Percentiles rank a stretch among this genome's conserved stretches.
These are phyloP conservation scores for Sceloporus tristichus DNA, from an alignment of 2,113 vertebrate genomes.

Conservation along the genomic window DNA sequence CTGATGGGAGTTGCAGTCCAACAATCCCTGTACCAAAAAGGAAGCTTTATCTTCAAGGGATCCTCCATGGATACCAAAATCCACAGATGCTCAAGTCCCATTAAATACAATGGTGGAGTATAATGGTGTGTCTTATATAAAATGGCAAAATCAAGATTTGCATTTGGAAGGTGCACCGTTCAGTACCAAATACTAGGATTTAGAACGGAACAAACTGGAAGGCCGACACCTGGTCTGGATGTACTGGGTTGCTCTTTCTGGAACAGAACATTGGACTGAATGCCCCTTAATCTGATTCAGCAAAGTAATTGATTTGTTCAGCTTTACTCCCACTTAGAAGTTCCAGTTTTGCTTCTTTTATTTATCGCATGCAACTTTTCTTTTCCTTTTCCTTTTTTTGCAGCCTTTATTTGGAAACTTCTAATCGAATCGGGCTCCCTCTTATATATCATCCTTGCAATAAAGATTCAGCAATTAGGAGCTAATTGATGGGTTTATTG, in stretches of 20 bases:
- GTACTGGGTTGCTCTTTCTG: slow-evolving; percentile 6
- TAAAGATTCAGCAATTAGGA: slow-evolving; percentile 62
- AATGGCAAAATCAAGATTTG: no score
- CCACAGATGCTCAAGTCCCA: no score
- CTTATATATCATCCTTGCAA: slow-evolving; percentile 61
- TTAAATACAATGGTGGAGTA: no score
- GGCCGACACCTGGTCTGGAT: no score
- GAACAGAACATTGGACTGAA: slow-evolving; percentile 7
- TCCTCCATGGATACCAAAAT: no score
- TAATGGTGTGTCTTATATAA: no score
- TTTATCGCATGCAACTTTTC: not conserved
- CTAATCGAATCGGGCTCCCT: slow-evolving; percentile 47
- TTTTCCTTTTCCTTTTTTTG: not conserved
- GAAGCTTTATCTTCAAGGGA: no score
- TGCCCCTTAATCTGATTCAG: not conserved
- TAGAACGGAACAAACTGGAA: no score
- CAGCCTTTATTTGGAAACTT: slow-evolving; percentile 52
- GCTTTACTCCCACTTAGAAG: not conserved
- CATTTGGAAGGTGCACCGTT: no score
- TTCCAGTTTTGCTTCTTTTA: not conserved
- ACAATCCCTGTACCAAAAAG: no score
- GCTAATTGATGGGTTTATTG: slow-evolving; percentile 63
- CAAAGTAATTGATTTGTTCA: not conserved
- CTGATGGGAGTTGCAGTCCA: no score
- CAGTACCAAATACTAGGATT: no score